These are phyloP conservation scores for Podargus strigoides DNA, from an alignment of 2,797 vertebrate genomes.

Conservation along the genomic window DNA sequence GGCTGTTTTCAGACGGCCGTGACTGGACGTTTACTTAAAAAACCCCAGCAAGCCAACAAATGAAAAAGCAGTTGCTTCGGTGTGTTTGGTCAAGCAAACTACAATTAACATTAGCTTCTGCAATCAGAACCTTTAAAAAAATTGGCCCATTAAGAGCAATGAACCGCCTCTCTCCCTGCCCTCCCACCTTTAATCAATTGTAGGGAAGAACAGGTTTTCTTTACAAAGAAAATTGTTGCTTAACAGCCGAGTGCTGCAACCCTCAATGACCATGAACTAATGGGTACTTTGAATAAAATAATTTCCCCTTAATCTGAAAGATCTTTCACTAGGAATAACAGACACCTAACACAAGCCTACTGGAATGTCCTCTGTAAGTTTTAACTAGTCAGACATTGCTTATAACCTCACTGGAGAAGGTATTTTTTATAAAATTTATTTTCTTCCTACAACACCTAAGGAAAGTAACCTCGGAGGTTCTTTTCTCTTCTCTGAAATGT, in stretches of 20 bases:
- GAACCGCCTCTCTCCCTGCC: neutral
- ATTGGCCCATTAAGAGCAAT: neutral
- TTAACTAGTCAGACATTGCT: neutral
- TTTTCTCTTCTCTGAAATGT: neutral
- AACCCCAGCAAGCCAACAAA: neutral
- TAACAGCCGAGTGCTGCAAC: neutral
- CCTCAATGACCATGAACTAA: neutral
- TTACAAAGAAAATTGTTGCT: neutral
- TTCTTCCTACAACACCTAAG: neutral
- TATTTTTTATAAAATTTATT: neutral
- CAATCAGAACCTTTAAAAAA: neutral
- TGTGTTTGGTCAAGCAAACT: neutral
- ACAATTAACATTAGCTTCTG: neutral
- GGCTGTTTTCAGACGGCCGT: neutral
- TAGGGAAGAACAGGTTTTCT: neutral
- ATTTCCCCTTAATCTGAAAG: neutral
- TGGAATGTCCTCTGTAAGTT: neutral
- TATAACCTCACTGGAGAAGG: neutral
- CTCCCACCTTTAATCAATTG: neutral
- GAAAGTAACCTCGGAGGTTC: neutral
- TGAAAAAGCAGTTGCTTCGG: neutral
- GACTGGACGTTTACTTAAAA: neutral
- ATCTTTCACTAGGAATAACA: neutral
- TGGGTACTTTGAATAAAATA: neutral
- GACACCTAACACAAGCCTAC: neutral